Conservation (phyloP, 2,797 vertebrate species). For the Danio albolineatus region DNA sequence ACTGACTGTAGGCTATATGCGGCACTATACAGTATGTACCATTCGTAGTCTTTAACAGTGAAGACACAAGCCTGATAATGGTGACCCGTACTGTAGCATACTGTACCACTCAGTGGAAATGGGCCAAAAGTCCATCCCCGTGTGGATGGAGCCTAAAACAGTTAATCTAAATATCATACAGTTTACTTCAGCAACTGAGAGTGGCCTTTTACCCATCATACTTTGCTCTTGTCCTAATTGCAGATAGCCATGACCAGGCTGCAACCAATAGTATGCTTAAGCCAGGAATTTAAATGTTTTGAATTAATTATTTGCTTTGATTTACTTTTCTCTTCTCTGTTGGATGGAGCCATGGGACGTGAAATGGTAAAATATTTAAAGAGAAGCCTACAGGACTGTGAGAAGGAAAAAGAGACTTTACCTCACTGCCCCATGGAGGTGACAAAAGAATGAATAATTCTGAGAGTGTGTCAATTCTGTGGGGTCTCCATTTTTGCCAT, state of each 20-base stretch:
- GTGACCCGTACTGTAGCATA: no score
- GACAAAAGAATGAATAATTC: not conserved
- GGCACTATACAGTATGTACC: no score
- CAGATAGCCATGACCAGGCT: not conserved
- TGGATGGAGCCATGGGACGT: constrained; percentile 6
- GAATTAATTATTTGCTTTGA: not conserved
- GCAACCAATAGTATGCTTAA: not conserved
- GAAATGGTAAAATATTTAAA: not conserved
- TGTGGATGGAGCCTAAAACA: no score
- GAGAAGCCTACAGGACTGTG: not conserved
- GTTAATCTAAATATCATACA: no score
- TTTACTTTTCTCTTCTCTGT: constrained; percentile 1
- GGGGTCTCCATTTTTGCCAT: constrained; percentile 41
- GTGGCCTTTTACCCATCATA: not conserved
- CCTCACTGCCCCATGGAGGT: constrained; percentile 5
- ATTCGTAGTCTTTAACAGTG: no score
- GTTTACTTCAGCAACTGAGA: not conserved
- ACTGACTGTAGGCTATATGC: no score
- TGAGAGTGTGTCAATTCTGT: constrained; percentile 13
- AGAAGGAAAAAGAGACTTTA: not conserved
- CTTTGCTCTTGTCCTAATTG: not conserved
- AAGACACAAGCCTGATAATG: no score
- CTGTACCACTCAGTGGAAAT: no score
- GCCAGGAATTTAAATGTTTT: not conserved
- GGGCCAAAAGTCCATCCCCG: no score